These are phyloP conservation scores for Aleiodes testaceus DNA, from an alignment of 2,888 invertebrate genomes.

Conservation along the genomic window DNA sequence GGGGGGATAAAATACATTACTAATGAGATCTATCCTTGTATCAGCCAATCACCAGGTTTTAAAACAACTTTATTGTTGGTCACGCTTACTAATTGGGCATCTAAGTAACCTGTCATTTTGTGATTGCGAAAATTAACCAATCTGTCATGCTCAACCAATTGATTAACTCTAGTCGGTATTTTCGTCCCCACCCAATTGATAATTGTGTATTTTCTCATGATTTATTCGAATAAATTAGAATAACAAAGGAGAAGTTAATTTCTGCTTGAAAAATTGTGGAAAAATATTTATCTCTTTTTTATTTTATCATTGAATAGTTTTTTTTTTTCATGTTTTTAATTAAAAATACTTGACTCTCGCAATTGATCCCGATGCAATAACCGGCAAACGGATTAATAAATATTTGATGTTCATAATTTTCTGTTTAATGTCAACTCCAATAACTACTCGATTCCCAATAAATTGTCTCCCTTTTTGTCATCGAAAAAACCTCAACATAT, in stretches of 20 bases:
- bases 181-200: neutral
- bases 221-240: constrained; percentile 33
- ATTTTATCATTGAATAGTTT: no score
- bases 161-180: neutral
- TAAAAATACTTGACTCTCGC: no score
- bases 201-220: constrained; percentile 14
- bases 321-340: no score
- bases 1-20: neutral
- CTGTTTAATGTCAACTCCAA: no score
- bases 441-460: neutral
- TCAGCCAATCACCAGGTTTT: constrained; percentile 14
- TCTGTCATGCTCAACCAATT: neutral
- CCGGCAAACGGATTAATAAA: no score
- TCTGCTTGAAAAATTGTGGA: neutral
- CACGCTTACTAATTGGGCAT: constrained; percentile 45
- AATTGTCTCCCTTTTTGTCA: neutral
- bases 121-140: constrained; percentile 46
- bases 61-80: constrained; percentile 50
- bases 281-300: neutral
- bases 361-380: no score
- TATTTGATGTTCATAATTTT: no score
- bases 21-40: constrained; percentile 19
- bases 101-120: constrained; percentile 50
- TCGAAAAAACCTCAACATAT: constrained; percentile 32
- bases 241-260: neutral